Base-by-base conservation (phyloP, 1,140 invertebrate species). In the Drosophila sechellia region DNA sequence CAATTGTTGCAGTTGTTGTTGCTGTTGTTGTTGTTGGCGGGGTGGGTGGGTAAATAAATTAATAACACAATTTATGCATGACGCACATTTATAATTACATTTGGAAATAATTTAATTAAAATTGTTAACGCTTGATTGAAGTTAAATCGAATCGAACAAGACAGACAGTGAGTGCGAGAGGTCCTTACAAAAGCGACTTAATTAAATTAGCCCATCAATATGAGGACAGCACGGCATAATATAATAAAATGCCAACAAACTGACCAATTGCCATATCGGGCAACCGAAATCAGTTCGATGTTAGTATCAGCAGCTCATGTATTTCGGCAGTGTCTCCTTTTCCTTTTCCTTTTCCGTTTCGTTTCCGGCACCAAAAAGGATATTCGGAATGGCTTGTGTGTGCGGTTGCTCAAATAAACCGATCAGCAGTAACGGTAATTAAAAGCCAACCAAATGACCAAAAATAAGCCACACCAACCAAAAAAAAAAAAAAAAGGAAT, bases 31-130 rank as follows among this genome's bases (percentile, higher is more conserved):
- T 74, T 75, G 59, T 73, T 37, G 31, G 39, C 52, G 68, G 39
- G 27, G 40, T 63, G 70, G 56, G 34, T 15, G 53, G 53, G 35
- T 77, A 83, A 87, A 87, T 87, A 89, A 87, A 87, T 89, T 83
- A 87, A 87, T 89, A 84, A 87, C 84, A 87, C 84, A 79, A 87
- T 87, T 87, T 87, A 87, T 87, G 84, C 83, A 87, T 87, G 79
- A 72, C 84, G 72, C 74, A 89, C 84, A 87, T 89, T 89, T 90
- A 84, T 90, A 89, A 89, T 89, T 84, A 89, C 84, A 89, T 89
- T 89, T 89, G 71, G 79, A 90, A 89, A 89, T 89, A 89, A 89
- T 89, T 89, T 85, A 90, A 89, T 89, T 89, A 89, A 89, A 90
- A 89, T 89, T 89, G 85, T 89, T 89, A 85, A 89, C 79, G 84